phyloP scores from a whole-genome alignment of 2,888 invertebrate genomes.

The Papilio protenor region DNA sequence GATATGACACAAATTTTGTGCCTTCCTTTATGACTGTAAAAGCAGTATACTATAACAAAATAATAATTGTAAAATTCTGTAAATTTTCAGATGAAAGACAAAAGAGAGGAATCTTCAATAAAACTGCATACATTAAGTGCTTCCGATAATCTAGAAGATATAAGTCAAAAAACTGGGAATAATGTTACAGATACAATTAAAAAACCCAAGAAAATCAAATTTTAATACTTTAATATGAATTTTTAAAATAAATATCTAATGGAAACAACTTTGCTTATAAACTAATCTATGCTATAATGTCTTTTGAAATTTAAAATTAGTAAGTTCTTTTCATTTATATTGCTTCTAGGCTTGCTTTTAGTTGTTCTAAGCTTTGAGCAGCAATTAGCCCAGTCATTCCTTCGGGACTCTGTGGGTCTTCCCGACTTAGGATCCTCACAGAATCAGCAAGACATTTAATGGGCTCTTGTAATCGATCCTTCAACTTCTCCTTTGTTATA shows the following conservation, averaged over 20 bases:
- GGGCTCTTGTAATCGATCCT: slow-evolving; percentile 86
- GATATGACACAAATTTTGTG: neutral
- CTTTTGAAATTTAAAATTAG: neutral
- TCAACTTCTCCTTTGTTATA: slow-evolving; percentile 85
- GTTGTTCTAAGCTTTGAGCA: slow-evolving; percentile 76
- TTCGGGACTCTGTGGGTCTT: slow-evolving; percentile 87
- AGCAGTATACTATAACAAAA: neutral
- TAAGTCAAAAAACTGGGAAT: slow-evolving; percentile 58
- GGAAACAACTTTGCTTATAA: slow-evolving; percentile 1
- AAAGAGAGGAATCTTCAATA: slow-evolving; percentile 74
- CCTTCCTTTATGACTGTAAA: neutral
- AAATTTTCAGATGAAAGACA: slow-evolving; percentile 66
- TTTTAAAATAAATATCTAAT: slow-evolving; percentile 22
- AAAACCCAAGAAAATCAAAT: slow-evolving; percentile 78
- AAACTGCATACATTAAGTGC: slow-evolving; percentile 74
- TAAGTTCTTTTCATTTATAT: slow-evolving; percentile 54
- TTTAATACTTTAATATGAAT: slow-evolving; percentile 53
- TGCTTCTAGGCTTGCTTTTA: slow-evolving; percentile 70
- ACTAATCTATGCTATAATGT: neutral
- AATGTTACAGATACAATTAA: slow-evolving; percentile 52
- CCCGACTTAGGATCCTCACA: slow-evolving; percentile 86
- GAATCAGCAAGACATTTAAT: slow-evolving; percentile 86
- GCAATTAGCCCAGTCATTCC: slow-evolving; percentile 86
- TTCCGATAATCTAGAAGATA: slow-evolving; percentile 73
- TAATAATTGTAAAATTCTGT: neutral